Evolutionary conservation across 2,113 vertebrate genomes (phyloP).

Genomic region (Equus przewalskii): DNA sequence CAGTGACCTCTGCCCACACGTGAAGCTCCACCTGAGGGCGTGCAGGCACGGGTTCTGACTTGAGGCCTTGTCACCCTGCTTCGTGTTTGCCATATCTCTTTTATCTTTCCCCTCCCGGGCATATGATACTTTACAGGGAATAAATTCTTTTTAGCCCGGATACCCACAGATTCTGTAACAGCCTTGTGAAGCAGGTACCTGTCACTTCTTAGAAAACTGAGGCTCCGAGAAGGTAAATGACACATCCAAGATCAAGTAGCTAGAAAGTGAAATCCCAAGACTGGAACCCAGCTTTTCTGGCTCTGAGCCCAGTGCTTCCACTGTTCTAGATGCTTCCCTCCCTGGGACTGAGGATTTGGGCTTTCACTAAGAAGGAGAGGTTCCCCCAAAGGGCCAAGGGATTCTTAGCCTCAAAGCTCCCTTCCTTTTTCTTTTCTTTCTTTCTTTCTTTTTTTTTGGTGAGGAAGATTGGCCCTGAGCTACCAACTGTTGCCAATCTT

Average conservation of each 20-base stretch:
- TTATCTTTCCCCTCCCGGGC: neutral
- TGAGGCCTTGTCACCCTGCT: neutral
- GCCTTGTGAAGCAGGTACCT: neutral
- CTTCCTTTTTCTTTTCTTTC: neutral
- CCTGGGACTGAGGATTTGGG: neutral
- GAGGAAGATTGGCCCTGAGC: too few relatives aligned
- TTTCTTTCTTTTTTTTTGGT: too few relatives aligned
- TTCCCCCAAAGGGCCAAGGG: neutral
- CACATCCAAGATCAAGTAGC: neutral
- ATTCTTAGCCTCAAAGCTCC: neutral
- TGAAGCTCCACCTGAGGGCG: neutral
- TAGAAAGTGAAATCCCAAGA: neutral
- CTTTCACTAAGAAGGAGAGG: neutral
- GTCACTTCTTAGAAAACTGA: constrained; percentile 33
- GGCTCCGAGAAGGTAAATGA: neutral
- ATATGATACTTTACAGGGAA: neutral
- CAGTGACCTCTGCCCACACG: neutral
- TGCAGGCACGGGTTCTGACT: neutral
- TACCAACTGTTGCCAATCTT: too few relatives aligned
- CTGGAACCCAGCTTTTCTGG: neutral
- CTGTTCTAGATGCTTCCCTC: neutral
- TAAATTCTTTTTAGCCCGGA: neutral
- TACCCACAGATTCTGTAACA: neutral
- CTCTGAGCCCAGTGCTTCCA: neutral
- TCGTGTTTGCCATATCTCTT: neutral